Conservation (phyloP, 92 coral and sea anemone species). For the Umimayanthus chanpuru region DNA sequence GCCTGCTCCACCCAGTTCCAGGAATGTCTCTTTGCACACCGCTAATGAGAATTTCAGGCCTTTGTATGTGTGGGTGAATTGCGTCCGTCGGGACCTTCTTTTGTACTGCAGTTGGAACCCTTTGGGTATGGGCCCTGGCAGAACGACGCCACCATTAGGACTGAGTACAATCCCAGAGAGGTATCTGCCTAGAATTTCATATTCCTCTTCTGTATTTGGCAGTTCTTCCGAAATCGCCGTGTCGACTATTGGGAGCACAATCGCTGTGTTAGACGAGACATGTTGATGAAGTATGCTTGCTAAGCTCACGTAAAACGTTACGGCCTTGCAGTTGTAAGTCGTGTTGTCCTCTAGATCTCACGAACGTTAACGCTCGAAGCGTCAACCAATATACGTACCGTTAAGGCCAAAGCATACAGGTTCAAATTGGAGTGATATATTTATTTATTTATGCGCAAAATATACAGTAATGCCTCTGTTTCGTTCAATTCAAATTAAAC, state of each 20-base stretch:
- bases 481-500: no score
- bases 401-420: background rate
- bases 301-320: no score
- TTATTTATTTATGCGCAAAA: background rate
- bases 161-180: background rate
- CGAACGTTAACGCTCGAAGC: no score
- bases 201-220: background rate
- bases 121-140: constrained; percentile 9
- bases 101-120: constrained; percentile 31
- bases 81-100: constrained; percentile 14
- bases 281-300: no score
- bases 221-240: background rate
- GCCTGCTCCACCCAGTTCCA: background rate
- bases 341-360: no score
- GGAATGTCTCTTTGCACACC: constrained; percentile 7
- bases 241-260: background rate
- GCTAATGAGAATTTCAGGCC: constrained; percentile 14
- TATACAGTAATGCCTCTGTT: background rate
- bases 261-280: background rate
- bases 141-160: constrained; percentile 17
- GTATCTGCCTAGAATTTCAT: background rate
- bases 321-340: no score
- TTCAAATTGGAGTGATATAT: background rate
- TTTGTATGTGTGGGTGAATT: background rate
- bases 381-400: no score